phyloP scores from a whole-genome alignment of 1,140 invertebrate genomes.

The Kradibia gibbosae region DNA sequence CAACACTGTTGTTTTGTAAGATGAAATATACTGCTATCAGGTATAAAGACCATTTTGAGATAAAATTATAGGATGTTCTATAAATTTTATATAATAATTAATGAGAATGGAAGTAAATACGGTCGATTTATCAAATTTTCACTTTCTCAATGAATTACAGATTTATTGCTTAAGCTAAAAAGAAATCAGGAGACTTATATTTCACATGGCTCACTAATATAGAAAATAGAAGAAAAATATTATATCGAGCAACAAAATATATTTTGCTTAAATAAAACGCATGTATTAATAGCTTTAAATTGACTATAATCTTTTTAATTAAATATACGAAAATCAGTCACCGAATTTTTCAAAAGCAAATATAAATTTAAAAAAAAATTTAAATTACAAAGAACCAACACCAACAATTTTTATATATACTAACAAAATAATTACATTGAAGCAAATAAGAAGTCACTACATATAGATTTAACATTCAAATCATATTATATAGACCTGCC shows the following conservation, averaged over 20 bases:
- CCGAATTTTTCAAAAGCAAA: too few species aligned
- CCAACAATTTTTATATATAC: too few species aligned
- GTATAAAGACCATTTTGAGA: slow-evolving; percentile 2
- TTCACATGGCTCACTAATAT: too few species aligned
- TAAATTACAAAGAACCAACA: too few species aligned
- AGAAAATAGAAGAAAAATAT: too few species aligned
- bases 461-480: background rate
- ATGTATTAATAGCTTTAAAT: too few species aligned
- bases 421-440: too few species aligned
- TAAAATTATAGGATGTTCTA: background rate
- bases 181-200: background rate
- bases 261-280: too few species aligned
- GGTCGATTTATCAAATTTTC: background rate
- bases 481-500: background rate
- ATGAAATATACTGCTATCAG: background rate
- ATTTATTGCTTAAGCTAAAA: background rate
- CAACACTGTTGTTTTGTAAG: background rate
- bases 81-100: slow-evolving; percentile 17
- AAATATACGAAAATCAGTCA: too few species aligned
- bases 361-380: too few species aligned
- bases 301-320: too few species aligned
- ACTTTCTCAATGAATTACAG: background rate
- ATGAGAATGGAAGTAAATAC: background rate
- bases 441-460: background rate
- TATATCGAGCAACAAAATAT: too few species aligned